Evolutionary conservation across 2,888 invertebrate species (phyloP), one percentile per base, ranked within the genome.

Genomic region (Oxystoma pomonae): DNA sequence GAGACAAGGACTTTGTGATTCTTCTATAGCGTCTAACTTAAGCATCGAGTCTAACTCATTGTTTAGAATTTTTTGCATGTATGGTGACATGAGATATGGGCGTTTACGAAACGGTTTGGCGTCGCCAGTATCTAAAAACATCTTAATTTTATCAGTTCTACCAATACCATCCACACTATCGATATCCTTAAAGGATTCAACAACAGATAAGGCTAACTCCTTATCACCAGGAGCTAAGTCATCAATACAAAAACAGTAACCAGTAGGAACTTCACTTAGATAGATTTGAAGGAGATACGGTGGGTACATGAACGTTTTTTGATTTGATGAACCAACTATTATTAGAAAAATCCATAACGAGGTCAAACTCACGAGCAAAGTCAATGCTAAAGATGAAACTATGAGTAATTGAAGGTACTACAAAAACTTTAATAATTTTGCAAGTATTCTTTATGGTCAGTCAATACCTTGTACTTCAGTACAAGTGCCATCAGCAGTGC

Each of bases 1-100:
- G 71, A 69, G 16, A 71, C 72, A 73, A 2, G 69, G 64, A 57
- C 69, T 70, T 9, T 66, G 63, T 1, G 70, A 69, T 3, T 69
- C 70, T 57, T 65, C 66, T 1, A 75, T 68, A 1, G 74, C 67
- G 2, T 67, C 70, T 2, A 66, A 52, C 5, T 50, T 57, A 16
- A 73, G 50, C 72, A 73, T 71, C 1, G 66, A 50, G 21, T 72
- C 69, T 2, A 72, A 57, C 59, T 71, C 72, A 7, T 59, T 55
- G 49, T 70, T 55, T 2, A 71, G 56, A 60, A 63, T 58, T 5
- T 58, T 53, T 16, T 20, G 2, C 58, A 64, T 56, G 52, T 51
- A 64, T 20, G 65, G 65, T 20, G 65, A 60, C 57, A 64, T 58
- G 18, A 50, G 20, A 20, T 59, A 64, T 20, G 57, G 68, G 9